Evolutionary conservation across 2,797 vertebrate genomes (phyloP).

Genomic region (Pseudochaenichthys georgianus): DNA sequence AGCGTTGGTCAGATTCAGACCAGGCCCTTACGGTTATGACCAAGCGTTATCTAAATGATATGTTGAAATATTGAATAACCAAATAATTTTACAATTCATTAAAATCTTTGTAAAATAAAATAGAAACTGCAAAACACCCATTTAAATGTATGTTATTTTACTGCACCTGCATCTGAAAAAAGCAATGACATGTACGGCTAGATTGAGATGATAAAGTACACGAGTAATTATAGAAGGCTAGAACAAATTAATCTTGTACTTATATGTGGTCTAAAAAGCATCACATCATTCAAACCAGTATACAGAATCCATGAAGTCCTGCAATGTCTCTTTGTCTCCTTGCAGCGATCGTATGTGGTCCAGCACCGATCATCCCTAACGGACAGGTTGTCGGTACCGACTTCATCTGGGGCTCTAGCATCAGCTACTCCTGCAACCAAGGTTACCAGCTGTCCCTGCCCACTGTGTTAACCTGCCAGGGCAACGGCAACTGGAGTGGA

Average conservation of each 20-base stretch:
- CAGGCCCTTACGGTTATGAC: too few species aligned
- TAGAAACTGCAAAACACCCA: too few species aligned
- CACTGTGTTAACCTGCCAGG: conserved; percentile 94
- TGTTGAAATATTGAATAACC: too few species aligned
- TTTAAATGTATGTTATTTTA: too few species aligned
- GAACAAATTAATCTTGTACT: neutral
- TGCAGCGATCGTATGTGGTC: conserved; percentile 91
- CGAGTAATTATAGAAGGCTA: too few species aligned
- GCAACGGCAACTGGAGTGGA: conserved; percentile 95
- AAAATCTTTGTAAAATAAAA: too few species aligned
- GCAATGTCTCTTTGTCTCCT: neutral
- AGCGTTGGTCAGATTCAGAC: too few species aligned
- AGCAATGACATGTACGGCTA: too few species aligned
- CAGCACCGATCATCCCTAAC: conserved; percentile 91
- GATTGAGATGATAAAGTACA: too few species aligned
- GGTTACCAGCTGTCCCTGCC: conserved; percentile 98
- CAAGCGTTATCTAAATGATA: too few species aligned
- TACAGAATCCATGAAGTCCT: neutral
- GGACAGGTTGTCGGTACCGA: conserved; percentile 94
- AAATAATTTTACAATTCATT: too few species aligned
- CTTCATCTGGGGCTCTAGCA: conserved; percentile 95
- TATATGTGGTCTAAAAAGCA: neutral
- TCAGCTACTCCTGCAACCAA: conserved; percentile 95
- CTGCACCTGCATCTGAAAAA: too few species aligned
- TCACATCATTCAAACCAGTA: neutral